A percentile compares a stretch with the other conserved stretches of the same genome.
phyloP scores from a whole-genome alignment of 1,140 invertebrate species.

The Acromyrmex heyeri region DNA sequence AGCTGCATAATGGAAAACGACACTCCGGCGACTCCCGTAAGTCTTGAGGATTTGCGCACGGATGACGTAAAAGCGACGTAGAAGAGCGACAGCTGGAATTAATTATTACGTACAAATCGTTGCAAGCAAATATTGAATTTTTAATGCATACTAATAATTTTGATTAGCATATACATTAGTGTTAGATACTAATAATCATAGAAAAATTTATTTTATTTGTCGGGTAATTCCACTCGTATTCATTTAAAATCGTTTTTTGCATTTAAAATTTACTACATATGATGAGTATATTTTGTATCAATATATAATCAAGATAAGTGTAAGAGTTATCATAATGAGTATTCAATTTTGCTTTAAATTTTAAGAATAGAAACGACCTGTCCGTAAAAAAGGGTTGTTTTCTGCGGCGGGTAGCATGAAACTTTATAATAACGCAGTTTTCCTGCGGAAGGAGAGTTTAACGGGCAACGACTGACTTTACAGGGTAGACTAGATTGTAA shows the following conservation, averaged over 20 bases:
- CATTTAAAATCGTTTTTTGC: not conserved
- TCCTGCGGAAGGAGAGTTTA: conserved; percentile 70
- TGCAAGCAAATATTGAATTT: not conserved
- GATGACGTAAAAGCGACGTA: conserved; percentile 19
- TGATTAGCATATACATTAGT: not conserved
- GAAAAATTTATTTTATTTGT: not conserved
- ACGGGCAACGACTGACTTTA: conserved; percentile 49
- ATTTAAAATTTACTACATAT: not conserved
- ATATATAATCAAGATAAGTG: not conserved
- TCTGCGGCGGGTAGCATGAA: conserved; percentile 49
- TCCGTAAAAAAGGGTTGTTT: conserved; percentile 46
- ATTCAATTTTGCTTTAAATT: not conserved
- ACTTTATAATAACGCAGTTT: conserved; percentile 75
- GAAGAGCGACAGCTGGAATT: conserved; percentile 64
- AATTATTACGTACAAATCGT: conserved; percentile 24
- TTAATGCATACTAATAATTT: not conserved
- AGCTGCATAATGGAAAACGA: conserved; percentile 72
- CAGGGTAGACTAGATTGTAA: conserved; percentile 51
- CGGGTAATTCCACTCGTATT: not conserved
- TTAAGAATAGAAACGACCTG: conserved; percentile 51
- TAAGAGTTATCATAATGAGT: not conserved
- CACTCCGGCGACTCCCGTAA: conserved; percentile 65
- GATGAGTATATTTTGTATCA: not conserved
- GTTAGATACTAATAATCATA: not conserved
- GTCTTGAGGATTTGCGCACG: conserved; percentile 55